Evolutionary conservation across 2,113 vertebrate species (phyloP), one percentile per base, ranked within the genome.

Genomic region (Hassar affinis): DNA sequence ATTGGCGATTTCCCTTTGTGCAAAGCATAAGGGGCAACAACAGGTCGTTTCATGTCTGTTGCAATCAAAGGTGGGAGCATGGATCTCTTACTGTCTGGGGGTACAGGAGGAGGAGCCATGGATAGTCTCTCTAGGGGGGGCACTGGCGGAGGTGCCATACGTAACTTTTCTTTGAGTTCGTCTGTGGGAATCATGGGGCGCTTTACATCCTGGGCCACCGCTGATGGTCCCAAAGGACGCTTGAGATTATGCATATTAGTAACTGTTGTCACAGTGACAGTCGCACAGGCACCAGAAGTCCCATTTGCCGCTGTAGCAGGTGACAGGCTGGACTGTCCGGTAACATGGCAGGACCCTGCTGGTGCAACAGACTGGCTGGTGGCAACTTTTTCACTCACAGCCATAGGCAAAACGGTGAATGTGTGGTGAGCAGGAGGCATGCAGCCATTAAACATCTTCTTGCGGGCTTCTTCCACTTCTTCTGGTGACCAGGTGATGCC

Each of bases 401-500:
- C 92, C 72, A 94, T 92, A 25, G 96, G 95, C 80, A 95, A 87
- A 86, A 95, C 91, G 0, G 96, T 95, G 91, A 97, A 96, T 0
- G 95, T 96, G 17, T 95, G 96, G 64, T 96, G 96, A 12, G 95
- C 92, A 0, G 96, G 92, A 85, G 96, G 97, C 86, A 97, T 96
- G 54, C 96, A 97, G 77, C 97, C 97, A 0, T 98, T 98, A 71
- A 99, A 99, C 97, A 99, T 98, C 92, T 99, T 98, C 88, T 98
- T 98, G 59, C 98, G 93, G n/a, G 98, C 98, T 87, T 99, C 98
- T 69, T 99, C 98, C 30, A 99, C 97, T 89, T 99, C 98, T 89
- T 99, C 98, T 0, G 98, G 98, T 83, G 97, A 97, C 98, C 98
- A 99, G 79, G 98, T 99, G 93, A 99, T 99, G 69, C 98, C 98